phyloP scores from a whole-genome alignment of 2,888 invertebrate genomes.

The Drosophila subsilvestris region DNA sequence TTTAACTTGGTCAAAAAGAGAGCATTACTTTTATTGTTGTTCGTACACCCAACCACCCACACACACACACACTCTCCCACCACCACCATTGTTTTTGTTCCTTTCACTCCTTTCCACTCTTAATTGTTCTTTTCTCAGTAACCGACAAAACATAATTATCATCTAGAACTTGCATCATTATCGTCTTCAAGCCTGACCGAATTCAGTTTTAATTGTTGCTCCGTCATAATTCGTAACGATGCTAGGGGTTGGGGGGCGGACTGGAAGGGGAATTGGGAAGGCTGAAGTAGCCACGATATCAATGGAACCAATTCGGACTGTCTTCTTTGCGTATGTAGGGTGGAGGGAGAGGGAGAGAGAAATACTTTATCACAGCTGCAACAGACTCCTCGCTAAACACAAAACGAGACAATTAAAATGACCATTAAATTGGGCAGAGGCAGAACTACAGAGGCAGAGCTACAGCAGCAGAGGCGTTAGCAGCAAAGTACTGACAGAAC shows the following conservation, averaged over 20 bases:
- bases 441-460: background rate
- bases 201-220: conserved; percentile 46
- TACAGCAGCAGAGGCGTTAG: background rate
- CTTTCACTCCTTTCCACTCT: conserved; percentile 8
- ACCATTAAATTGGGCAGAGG: conserved; percentile 21
- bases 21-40: conserved; percentile 12
- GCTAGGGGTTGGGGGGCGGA: conserved; percentile 16
- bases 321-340: conserved; percentile 5
- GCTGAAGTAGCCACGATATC: conserved; percentile 23
- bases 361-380: conserved; percentile 32
- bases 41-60: background rate
- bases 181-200: conserved; percentile 34
- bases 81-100: conserved; percentile 25
- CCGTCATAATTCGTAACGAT: conserved; percentile 75
- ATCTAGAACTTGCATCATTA: conserved; percentile 35
- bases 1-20: conserved; percentile 65
- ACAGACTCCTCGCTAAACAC: conserved; percentile 20
- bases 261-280: background rate
- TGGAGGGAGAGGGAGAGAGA: background rate
- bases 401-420: conserved; percentile 51
- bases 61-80: no score
- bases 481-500: background rate
- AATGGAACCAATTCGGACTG: conserved; percentile 46
- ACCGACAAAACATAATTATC: conserved; percentile 37
- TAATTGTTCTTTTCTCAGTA: conserved; percentile 14